These are phyloP conservation scores for Saguinus midas DNA, from an alignment of 2,113 vertebrate species.

Conservation along the genomic window DNA sequence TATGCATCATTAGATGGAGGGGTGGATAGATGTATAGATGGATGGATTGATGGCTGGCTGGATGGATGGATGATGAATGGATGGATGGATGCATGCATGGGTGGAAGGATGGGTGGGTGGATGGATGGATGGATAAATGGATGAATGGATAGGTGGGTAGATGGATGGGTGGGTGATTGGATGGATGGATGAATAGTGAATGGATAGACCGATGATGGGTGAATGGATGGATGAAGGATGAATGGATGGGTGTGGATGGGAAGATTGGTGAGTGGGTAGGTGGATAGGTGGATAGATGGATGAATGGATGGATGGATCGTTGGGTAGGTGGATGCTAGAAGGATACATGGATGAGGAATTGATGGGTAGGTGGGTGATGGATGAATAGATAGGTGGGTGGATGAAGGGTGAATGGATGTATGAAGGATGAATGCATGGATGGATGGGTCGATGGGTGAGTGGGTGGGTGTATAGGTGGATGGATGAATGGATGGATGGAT, in stretches of 20 bases:
- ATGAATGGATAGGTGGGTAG: too few relatives aligned
- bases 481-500: neutral
- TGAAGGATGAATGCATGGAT: fast-evolving
- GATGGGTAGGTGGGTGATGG: neutral
- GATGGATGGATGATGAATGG: neutral
- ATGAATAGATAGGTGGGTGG: neutral
- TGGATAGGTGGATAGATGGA: fast-evolving
- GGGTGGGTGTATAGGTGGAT: fast-evolving
- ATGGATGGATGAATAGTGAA: neutral
- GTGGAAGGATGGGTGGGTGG: fast-evolving
- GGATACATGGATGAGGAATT: too few relatives aligned
- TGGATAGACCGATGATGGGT: neutral
- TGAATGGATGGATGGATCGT: fast-evolving
- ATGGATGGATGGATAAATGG: neutral
- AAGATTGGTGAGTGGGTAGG: neutral
- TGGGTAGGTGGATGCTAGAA: neutral
- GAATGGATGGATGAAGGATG: neutral
- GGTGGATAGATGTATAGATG: fast-evolving
- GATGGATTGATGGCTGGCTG: neutral
- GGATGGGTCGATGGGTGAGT: fast-evolving
- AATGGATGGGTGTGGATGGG: neutral
- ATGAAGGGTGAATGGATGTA: neutral
- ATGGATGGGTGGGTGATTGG: too few relatives aligned
- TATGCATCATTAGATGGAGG: neutral
- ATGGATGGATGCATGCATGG: neutral